A percentile compares a stretch with the other conserved stretches of the same genome.
Evolutionary conservation across 2,113 vertebrate species (phyloP).

Genomic region (Caracal caracal): DNA sequence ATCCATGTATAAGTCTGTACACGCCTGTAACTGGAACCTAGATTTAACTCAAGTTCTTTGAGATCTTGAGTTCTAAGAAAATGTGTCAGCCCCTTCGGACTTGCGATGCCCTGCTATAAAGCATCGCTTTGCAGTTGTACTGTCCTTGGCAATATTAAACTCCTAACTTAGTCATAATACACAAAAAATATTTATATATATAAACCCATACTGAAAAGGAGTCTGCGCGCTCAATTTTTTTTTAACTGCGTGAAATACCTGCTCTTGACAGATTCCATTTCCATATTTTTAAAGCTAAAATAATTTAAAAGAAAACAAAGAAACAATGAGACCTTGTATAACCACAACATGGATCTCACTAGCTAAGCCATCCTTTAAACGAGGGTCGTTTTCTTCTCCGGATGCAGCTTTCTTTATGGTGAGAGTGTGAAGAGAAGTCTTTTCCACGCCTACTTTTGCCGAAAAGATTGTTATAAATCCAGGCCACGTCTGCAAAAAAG

Average conservation of each 20-base stretch:
- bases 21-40: constrained; percentile 86
- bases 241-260: constrained; percentile 86
- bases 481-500: constrained; percentile 72
- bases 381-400: constrained; percentile 72
- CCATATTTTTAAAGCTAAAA: constrained; percentile 90
- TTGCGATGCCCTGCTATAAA: constrained; percentile 80
- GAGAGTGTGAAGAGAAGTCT: constrained; percentile 73
- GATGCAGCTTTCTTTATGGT: constrained; percentile 64
- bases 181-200: constrained; percentile 91
- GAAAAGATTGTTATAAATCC: constrained; percentile 51
- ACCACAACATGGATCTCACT: constrained; percentile 75
- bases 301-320: constrained; percentile 88
- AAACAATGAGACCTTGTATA: constrained; percentile 78
- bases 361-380: constrained; percentile 76
- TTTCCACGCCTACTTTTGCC: constrained; percentile 70
- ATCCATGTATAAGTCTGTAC: constrained; percentile 87
- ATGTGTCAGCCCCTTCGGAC: constrained; percentile 83
- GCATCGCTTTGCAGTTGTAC: constrained; percentile 83
- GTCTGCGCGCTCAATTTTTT: constrained; percentile 83
- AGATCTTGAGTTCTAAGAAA: constrained; percentile 85
- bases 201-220: constrained; percentile 90
- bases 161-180: constrained; percentile 87
- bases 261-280: constrained; percentile 87
- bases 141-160: constrained; percentile 86
- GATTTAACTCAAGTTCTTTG: constrained; percentile 85